Conservation (phyloP, 2,888 invertebrate species). For the Eristalis arbustorum region DNA sequence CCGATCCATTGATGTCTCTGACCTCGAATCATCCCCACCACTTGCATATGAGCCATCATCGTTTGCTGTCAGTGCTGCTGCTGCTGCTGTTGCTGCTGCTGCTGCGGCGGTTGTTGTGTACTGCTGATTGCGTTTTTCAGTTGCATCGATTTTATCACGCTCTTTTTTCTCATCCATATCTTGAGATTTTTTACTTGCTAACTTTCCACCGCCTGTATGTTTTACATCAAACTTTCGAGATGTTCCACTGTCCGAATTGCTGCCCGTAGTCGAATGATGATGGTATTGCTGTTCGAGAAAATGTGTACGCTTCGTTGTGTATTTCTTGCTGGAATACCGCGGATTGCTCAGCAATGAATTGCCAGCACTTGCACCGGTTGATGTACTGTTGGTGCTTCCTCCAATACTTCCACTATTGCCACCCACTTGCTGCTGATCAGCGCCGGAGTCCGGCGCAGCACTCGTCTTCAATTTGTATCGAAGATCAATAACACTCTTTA, state of each 20-base stretch:
- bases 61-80: background rate
- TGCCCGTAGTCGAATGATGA: background rate
- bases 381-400: background rate
- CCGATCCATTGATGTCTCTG: background rate
- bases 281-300: conserved; percentile 23
- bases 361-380: background rate
- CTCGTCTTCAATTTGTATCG: conserved; percentile 40
- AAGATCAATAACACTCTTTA: conserved; percentile 35
- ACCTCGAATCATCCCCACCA: conserved; percentile 22
- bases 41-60: conserved; percentile 19
- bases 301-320: conserved; percentile 13
- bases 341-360: background rate
- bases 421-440: background rate
- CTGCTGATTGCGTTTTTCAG: conserved; percentile 36
- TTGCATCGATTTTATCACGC: conserved; percentile 22
- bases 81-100: no score
- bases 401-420: background rate
- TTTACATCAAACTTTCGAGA: conserved; percentile 43
- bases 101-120: background rate
- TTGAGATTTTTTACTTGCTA: conserved; percentile 11
- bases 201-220: conserved; percentile 7
- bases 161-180: conserved; percentile 53
- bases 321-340: conserved; percentile 15
- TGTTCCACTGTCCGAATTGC: background rate
- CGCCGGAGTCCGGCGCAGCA: conserved; percentile 6